Base-by-base conservation (phyloP, 2,113 vertebrate genomes). In the Emberiza fucata region DNA sequence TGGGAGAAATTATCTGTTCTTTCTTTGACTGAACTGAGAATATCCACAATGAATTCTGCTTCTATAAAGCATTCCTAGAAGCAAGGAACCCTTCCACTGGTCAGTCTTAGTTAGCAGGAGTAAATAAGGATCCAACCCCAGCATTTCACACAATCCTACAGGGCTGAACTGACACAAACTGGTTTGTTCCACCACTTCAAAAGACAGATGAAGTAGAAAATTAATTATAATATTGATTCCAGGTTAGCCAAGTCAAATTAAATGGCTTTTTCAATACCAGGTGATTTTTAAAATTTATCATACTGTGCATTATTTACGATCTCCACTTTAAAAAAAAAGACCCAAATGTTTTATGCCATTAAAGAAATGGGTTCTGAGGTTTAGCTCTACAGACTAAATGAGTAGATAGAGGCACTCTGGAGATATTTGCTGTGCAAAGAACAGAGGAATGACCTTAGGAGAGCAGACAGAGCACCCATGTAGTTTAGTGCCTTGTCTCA, bases 141-240 rank as follows among this genome's bases (percentile, higher is more conserved):
- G 22, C 9, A 5, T 80, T 92, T 83, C 71, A 63, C 17, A 39
- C 18, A 65, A 6, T 61, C 54, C 61, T 78, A 0, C 10, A 59
- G 39, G 71, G n/a, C 50, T 82, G 29, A 86, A 59, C 12, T 66
- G 50, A 54, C 65, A 37, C 16, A 57, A 80, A n/a, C 68, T 47
- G 11, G 59, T 88, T 91, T 73, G 33, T 87, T 90, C 51, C n/a
- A 10, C 66, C 5, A 8, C 81, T 79, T 92, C 79, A 92, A 42
- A 93, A 91, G 92, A 66, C 3, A 68, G 54, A 90, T 93, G 71
- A 73, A 88, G 80, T 75, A 75, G 63, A 54, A 44, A 81, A 94
- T 96, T 94, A 79, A 86, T 94, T 92, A 65, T 65, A 64, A 40
- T 86, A 47, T 93, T 65, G 94, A 93, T 79, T 92, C 50, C 29